phyloP scores from a whole-genome alignment of 2,888 invertebrate genomes.

The Dasypolia templi region DNA sequence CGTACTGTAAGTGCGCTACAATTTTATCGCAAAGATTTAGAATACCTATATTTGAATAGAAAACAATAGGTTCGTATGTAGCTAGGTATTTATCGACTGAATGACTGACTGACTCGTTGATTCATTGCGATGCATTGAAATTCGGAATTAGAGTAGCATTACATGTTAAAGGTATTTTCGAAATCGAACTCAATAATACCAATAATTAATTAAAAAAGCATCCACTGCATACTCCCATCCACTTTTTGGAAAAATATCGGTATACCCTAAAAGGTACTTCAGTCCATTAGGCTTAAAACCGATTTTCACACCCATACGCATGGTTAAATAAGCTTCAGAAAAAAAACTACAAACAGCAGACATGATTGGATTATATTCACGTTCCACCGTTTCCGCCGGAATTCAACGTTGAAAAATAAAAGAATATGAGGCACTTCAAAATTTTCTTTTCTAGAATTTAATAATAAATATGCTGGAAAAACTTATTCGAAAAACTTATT shows the following conservation, averaged over 20 bases:
- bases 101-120: too few species aligned
- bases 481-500: not conserved
- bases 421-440: conserved; percentile 2
- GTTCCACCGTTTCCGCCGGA: not conserved
- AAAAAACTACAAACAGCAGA: not conserved
- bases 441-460: not conserved
- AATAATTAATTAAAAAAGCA: not conserved
- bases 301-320: not conserved
- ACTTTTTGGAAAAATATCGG: not conserved
- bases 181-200: not conserved
- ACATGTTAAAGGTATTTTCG: not conserved
- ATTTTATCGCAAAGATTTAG: too few species aligned
- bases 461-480: conserved; percentile 4
- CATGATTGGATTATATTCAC: not conserved
- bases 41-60: not conserved
- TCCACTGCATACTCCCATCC: too few species aligned
- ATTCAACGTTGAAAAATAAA: conserved; percentile 5
- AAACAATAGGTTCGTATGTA: not conserved
- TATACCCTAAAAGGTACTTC: not conserved
- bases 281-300: not conserved
- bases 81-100: too few species aligned
- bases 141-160: not conserved
- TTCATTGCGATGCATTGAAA: not conserved
- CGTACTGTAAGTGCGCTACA: not conserved
- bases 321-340: not conserved